Evolutionary conservation across 2,113 vertebrate genomes (phyloP).

Genomic region (Heloderma charlesbogerti): DNA sequence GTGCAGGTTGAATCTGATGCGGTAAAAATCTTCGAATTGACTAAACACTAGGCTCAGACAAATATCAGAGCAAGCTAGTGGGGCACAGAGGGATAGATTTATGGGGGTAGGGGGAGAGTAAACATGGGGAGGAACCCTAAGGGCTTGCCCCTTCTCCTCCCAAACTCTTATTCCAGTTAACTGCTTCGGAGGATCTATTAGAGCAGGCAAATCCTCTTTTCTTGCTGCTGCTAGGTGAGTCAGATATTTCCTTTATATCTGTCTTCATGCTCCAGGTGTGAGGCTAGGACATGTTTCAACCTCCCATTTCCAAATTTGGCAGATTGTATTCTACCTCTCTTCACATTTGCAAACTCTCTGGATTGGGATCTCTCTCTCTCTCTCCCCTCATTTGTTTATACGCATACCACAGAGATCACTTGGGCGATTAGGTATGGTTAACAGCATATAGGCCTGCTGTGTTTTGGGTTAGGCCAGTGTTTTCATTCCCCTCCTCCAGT

Average conservation of each 20-base stretch:
- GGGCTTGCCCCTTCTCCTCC: background rate
- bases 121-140: background rate
- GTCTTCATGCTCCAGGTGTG: background rate
- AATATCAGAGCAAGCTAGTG: background rate
- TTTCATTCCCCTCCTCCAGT: background rate
- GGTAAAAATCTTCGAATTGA: background rate
- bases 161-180: background rate
- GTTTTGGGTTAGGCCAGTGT: background rate
- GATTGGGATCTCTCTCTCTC: too few relatives aligned
- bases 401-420: background rate
- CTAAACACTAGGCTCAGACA: background rate
- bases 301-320: background rate
- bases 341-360: background rate
- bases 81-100: background rate
- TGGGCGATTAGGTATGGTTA: background rate
- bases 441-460: background rate
- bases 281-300: background rate
- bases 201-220: background rate
- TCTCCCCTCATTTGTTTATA: background rate
- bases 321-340: too few relatives aligned
- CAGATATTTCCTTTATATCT: background rate
- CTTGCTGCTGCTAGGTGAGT: background rate
- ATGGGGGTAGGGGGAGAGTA: too few relatives aligned
- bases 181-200: background rate
- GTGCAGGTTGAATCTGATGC: too few relatives aligned